phyloP scores from a whole-genome alignment of 1,140 invertebrate genomes.

The Aphelenchoides besseyi region DNA sequence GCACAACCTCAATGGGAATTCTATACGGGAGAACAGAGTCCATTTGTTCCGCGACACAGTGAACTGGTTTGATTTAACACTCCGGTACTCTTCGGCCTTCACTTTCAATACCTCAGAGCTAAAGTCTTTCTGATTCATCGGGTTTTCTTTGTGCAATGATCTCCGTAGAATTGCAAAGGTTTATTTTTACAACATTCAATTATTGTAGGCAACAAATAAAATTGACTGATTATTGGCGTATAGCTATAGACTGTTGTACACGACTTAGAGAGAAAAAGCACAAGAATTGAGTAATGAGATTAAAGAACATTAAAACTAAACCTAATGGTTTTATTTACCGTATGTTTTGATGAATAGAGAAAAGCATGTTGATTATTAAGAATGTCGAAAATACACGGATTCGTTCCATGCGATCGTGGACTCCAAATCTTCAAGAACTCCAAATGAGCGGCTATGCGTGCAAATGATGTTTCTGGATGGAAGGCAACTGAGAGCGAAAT shows the following conservation, averaged over 20 bases:
- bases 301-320: too few relatives aligned
- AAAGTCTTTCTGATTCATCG: background rate
- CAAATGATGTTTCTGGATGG: too few relatives aligned
- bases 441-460: too few relatives aligned
- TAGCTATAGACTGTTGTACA: background rate
- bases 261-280: background rate
- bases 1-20: background rate
- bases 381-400: background rate
- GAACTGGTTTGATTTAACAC: conserved; percentile 3
- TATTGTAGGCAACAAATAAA: background rate
- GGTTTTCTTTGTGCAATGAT: too few relatives aligned
- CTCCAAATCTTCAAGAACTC: too few relatives aligned
- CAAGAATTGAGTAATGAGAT: background rate
- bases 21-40: background rate
- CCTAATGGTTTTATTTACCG: background rate
- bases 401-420: too few relatives aligned
- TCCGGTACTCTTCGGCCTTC: background rate
- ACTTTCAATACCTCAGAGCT: background rate
- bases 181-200: too few relatives aligned
- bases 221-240: background rate
- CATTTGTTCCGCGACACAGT: conserved; percentile 7
- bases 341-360: background rate
- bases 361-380: conserved; percentile 4
- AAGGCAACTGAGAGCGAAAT: too few relatives aligned
- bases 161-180: too few relatives aligned